Evolutionary conservation across 2,113 vertebrate genomes (phyloP).

Genomic region (Microtus oregoni): DNA sequence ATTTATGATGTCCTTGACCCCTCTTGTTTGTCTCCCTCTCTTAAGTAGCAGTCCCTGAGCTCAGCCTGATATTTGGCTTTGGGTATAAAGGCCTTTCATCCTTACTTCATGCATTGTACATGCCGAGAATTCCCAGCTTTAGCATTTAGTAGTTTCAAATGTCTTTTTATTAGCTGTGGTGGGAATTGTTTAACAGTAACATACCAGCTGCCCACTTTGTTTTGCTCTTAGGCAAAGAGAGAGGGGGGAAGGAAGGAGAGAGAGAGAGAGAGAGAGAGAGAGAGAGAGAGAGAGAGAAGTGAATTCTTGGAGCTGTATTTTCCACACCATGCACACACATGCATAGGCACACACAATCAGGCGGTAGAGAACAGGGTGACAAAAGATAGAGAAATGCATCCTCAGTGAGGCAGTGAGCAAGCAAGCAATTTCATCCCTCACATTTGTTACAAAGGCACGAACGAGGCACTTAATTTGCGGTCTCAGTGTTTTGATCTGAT

Average conservation of each 20-base stretch:
- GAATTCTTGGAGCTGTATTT: background rate
- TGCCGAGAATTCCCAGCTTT: background rate
- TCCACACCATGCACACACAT: background rate
- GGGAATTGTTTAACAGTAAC: background rate
- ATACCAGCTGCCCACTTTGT: background rate
- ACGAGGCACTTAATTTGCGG: constrained; percentile 59
- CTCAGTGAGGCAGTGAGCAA: background rate
- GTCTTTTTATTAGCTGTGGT: background rate
- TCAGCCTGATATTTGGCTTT: background rate
- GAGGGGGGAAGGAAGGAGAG: background rate
- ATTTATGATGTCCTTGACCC: background rate
- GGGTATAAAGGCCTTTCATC: background rate
- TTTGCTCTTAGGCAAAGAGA: background rate
- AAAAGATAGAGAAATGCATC: background rate
- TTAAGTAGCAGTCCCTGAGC: background rate
- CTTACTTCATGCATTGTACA: background rate
- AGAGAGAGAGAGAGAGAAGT: background rate
- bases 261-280: too few species aligned
- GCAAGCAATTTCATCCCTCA: background rate
- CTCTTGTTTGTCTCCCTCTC: background rate
- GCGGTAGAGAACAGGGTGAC: background rate
- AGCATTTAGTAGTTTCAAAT: background rate
- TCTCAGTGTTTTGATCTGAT: constrained; percentile 50
- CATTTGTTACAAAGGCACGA: background rate
- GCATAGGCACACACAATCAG: background rate